These are phyloP conservation scores for Eustalomyia histrio DNA, from an alignment of 2,888 invertebrate genomes.

Conservation along the genomic window DNA sequence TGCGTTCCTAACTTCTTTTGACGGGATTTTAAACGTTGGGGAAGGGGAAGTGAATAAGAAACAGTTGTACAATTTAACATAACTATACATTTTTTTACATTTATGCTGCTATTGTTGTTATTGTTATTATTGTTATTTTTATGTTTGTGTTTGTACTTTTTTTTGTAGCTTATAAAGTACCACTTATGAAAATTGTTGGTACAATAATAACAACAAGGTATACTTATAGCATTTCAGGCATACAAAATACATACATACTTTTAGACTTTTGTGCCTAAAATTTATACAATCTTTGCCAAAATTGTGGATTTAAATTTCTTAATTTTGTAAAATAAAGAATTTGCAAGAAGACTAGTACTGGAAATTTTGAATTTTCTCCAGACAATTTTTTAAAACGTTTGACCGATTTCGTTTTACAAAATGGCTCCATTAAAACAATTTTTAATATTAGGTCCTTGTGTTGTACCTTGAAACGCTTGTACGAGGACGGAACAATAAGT, in stretches of 20 bases:
- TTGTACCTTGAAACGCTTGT: too few species aligned
- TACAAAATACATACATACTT: background rate
- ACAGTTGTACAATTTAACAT: conserved; percentile 18
- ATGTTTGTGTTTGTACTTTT: conserved; percentile 14
- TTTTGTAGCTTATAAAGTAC: conserved; percentile 42
- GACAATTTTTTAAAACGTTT: too few species aligned
- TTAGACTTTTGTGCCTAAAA: too few species aligned
- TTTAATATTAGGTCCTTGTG: too few species aligned
- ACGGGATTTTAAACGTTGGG: background rate
- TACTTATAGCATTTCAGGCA: background rate
- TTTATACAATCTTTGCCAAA: too few species aligned
- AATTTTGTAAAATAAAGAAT: too few species aligned
- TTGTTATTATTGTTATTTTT: background rate
- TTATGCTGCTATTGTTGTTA: conserved; percentile 4
- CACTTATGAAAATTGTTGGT: conserved; percentile 63
- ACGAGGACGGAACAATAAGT: too few species aligned
- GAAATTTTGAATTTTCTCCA: too few species aligned
- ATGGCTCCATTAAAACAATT: too few species aligned
- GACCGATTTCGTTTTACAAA: too few species aligned
- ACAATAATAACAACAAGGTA: conserved; percentile 52
- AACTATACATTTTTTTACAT: conserved; percentile 24
- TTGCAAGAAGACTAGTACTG: too few species aligned
- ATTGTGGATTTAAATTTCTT: too few species aligned
- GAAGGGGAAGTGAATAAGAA: background rate
- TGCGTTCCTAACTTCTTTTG: conserved; percentile 54